Base-by-base conservation (phyloP, 53 echinoderm and acorn worm genomes). In the Luidia sarsii region DNA sequence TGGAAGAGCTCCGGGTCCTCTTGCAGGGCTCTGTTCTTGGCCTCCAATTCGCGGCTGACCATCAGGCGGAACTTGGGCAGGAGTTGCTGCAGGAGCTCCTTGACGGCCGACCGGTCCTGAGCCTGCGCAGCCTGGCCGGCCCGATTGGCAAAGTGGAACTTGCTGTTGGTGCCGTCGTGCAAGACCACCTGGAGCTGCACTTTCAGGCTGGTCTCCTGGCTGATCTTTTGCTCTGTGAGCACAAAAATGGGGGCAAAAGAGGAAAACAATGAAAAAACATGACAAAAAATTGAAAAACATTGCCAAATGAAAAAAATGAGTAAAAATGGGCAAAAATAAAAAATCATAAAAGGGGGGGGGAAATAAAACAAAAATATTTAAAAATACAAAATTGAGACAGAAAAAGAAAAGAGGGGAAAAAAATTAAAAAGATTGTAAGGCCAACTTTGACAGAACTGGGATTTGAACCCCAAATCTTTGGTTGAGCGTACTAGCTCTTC, bases 1-100 rank as follows among this genome's bases (percentile, higher is more conserved):
- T 96, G 89, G 64, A 93, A 96, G 65, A 96, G 73, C 60, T 96
- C 93, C 2, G 96, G 96, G 33, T 96, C 93, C 59, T 96, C 90
- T 57, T 93, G 90, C 50, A 96, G 80, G 86, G 93, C 88, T 46
- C 93, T 88, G 48, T 97, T 97, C 64, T 97, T 97, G 79, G 86
- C 75, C 57, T 97, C 97, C 52, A 97, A 63, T 69, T 97, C 97
- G 39, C 89, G 86, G 85, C 91, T 97, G 2, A 93, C 93, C 72
- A 84, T 91, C 75, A 83, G 91, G 33, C 93, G 77, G 55, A 97
- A 97, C 43, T 75, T 85, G 25, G 97, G 97, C 60, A 97, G 87
- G 2, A 97, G 91, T 71, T 97, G 97, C 59, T 97, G 97, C 5
- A 97, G 87, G 7, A 97, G 79, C 66, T 97, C 97, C 48, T 97